These are phyloP conservation scores for Tribolium castaneum DNA, from an alignment of 1,140 invertebrate genomes.

Conservation along the genomic window DNA sequence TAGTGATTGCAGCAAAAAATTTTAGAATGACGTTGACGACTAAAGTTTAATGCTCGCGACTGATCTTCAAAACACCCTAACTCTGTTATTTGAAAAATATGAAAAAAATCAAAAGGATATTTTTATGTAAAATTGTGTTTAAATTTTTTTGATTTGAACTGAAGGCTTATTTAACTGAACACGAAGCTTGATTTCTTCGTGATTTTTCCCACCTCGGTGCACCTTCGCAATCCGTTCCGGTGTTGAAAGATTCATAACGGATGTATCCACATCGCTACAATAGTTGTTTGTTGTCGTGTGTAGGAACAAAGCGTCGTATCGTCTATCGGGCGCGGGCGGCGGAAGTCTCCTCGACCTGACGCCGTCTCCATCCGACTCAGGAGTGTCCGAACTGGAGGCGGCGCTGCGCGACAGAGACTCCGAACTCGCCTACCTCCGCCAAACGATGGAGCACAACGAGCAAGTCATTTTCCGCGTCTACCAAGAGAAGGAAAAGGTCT, in stretches of 20 bases:
- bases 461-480: conserved; percentile 78
- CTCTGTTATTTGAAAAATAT: too few species aligned
- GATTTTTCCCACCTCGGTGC: neutral
- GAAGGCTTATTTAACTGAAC: too few species aligned
- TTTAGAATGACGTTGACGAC: too few species aligned
- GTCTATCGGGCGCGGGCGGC: conserved; percentile 52
- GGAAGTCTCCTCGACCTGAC: conserved; percentile 69
- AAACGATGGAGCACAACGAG: conserved; percentile 85
- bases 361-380: conserved; percentile 84
- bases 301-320: conserved; percentile 58
- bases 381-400: conserved; percentile 83
- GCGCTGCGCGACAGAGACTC: conserved; percentile 78
- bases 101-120: too few species aligned
- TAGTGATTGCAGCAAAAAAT: too few species aligned
- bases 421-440: conserved; percentile 76
- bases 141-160: too few species aligned
- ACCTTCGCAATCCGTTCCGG: conserved; percentile 10
- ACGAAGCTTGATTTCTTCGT: too few species aligned
- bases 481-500: conserved; percentile 74
- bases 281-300: conserved; percentile 41
- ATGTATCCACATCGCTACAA: neutral
- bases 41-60: too few species aligned
- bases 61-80: too few species aligned
- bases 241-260: conserved; percentile 32
- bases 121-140: too few species aligned